Evolutionary conservation across 92 coral and sea anemone genomes (phyloP).

Genomic region (Scolanthus callimorphus): DNA sequence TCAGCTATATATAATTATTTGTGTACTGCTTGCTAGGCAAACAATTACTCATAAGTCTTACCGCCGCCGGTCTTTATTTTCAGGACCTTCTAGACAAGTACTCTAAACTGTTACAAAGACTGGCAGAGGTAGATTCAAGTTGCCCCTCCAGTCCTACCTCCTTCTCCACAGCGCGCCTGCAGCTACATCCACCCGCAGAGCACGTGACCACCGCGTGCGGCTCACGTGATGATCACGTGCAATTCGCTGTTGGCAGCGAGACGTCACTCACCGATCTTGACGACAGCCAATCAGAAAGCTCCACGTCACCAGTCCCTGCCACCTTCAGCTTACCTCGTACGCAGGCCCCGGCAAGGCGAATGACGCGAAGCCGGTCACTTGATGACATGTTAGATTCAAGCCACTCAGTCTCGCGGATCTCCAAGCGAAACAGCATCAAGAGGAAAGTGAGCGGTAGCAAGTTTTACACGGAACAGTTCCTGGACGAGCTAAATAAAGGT

Average conservation of each 20-base stretch:
- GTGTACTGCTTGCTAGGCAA: too few relatives aligned
- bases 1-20: too few relatives aligned
- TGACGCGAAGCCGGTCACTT: constrained; percentile 89
- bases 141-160: constrained; percentile 23
- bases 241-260: too few relatives aligned
- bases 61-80: too few relatives aligned
- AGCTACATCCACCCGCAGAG: constrained; percentile 21
- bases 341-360: constrained; percentile 42
- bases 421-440: constrained; percentile 42
- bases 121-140: constrained; percentile 53
- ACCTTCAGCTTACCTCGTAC: too few relatives aligned
- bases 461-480: constrained; percentile 73
- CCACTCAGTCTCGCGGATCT: constrained; percentile 15
- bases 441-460: constrained; percentile 85
- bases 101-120: constrained; percentile 19
- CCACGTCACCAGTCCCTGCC: too few relatives aligned
- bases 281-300: constrained; percentile 23
- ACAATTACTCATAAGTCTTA: too few relatives aligned
- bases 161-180: constrained; percentile 42
- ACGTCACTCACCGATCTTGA: constrained; percentile 26
- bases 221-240: too few relatives aligned
- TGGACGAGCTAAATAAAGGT: constrained; percentile 65
- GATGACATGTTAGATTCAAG: constrained; percentile 73
- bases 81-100: constrained; percentile 40
- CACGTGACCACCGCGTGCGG: constrained; percentile 16